phyloP scores from a whole-genome alignment of 2,888 invertebrate genomes.

The Apotomis turbidana region DNA sequence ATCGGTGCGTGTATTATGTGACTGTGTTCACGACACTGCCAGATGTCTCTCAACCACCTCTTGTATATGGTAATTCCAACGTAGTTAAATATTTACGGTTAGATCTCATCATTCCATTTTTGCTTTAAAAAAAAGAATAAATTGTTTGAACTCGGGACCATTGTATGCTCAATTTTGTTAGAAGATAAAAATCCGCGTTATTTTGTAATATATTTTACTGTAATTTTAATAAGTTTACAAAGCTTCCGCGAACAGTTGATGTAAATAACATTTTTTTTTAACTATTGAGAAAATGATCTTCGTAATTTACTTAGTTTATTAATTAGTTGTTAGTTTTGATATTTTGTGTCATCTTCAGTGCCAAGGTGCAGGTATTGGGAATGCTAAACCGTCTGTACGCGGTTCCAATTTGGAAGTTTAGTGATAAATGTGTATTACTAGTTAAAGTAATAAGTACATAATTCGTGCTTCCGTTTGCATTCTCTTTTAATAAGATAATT shows the following conservation, averaged over 20 bases:
- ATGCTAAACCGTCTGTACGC: neutral
- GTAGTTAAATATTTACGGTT: slow-evolving; percentile 49
- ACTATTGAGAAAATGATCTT: slow-evolving; percentile 75
- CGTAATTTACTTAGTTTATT: slow-evolving; percentile 60
- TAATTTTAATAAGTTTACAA: slow-evolving; percentile 57
- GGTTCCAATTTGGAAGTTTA: slow-evolving; percentile 43
- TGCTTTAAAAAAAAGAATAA: slow-evolving; percentile 63
- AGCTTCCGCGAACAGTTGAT: slow-evolving; percentile 62
- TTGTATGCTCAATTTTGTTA: slow-evolving; percentile 63
- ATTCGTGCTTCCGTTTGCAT: slow-evolving; percentile 77
- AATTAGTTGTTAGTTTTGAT: slow-evolving; percentile 58
- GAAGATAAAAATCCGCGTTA: slow-evolving; percentile 53
- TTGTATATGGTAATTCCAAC: slow-evolving; percentile 26
- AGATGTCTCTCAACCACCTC: slow-evolving; percentile 24
- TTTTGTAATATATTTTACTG: slow-evolving; percentile 63
- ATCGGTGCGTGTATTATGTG: slow-evolving; percentile 16
- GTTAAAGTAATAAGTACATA: slow-evolving; percentile 56
- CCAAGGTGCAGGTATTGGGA: slow-evolving; percentile 70
- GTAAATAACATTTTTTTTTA: slow-evolving; percentile 56
- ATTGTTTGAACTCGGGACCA: slow-evolving; percentile 61
- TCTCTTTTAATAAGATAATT: slow-evolving; percentile 49
- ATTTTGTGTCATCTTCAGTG: slow-evolving; percentile 77
- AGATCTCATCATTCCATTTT: slow-evolving; percentile 81
- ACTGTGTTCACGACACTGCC: slow-evolving; percentile 14
- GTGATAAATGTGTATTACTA: slow-evolving; percentile 68